Evolutionary conservation across 2,113 vertebrate species (phyloP), one percentile per base, ranked within the genome.

Genomic region (Tor tambroides): DNA sequence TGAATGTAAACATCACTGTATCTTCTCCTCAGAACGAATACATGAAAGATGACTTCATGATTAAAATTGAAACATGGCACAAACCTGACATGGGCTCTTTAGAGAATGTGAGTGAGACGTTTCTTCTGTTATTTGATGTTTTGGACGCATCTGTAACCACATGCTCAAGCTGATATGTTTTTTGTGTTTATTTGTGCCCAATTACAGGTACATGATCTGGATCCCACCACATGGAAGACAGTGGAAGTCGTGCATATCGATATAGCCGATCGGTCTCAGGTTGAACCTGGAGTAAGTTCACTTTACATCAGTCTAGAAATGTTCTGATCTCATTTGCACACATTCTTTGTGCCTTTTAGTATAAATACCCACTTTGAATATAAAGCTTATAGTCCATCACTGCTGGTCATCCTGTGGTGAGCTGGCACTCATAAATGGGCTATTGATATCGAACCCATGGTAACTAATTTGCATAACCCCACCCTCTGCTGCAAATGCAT

Each of bases 61-160:
- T 99, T 92, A 98, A 99, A 95, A 99, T 99, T 72, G 98, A 99
- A 95, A 99, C 97, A 21, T 99, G 97, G 97, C 98, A 99, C 92
- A 99, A 99, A 95, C 96, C 98, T 75, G 98, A 99, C 93, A 91
- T 97, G 96, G 98, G 97, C 87, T 96, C 95, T 17, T 81, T 95
- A 93, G 98, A 99, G 93, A 99, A 99, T 1, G 98, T 99, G 92
- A 98, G 97, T 96, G 49, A 87, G 3, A 21, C 0, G 11, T n/a
- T 80, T 30, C 46, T 51, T 43, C n/a, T 12, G 2, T 46, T 83
- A 14, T 38, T 35, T 9, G 19, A 69, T 75, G 35, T 21, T 59
- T 28, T 71, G 72, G 41, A 26, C 26, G 28, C 30, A n/a, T 35
- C 26, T 74, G 56, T 41, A 23, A 81, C 46, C 43, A 23, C 26